Conservation (phyloP, 2,888 invertebrate genomes). For the Lacanobia oleracea region DNA sequence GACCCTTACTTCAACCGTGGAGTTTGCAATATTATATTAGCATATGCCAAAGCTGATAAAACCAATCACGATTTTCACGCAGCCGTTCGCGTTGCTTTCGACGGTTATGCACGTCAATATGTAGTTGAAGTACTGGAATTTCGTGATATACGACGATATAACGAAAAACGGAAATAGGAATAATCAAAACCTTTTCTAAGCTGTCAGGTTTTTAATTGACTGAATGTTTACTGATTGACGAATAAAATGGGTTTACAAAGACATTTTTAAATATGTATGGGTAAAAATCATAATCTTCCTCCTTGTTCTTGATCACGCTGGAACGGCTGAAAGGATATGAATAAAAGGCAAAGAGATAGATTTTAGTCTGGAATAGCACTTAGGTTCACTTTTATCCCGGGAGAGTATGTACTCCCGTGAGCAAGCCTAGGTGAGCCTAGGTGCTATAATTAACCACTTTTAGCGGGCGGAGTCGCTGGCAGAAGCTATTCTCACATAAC, state of each 20-base stretch:
- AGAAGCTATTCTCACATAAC: no score
- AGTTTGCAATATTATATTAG: constrained; percentile 53
- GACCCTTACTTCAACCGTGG: constrained; percentile 21
- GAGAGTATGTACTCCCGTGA: no score
- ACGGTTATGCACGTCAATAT: constrained; percentile 17
- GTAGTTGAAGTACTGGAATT: constrained; percentile 18
- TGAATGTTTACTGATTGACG: not conserved
- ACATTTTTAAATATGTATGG: no score
- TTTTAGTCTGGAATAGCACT: no score
- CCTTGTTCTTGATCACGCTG: no score
- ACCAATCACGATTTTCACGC: constrained; percentile 54
- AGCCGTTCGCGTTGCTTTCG: constrained; percentile 37
- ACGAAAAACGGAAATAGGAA: not conserved
- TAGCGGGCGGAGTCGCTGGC: no score
- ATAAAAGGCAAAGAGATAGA: no score
- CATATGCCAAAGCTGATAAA: constrained; percentile 56
- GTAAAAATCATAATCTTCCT: no score
- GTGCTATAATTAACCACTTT: no score
- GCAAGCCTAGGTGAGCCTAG: no score
- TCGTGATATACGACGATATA: not conserved
- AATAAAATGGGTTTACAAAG: not conserved
- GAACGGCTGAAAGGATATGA: no score
- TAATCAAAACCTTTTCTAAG: not conserved
- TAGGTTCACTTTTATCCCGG: no score
- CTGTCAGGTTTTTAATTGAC: not conserved